phyloP scores from a whole-genome alignment of 2,113 vertebrate genomes.

The Dicaeum eximium region DNA sequence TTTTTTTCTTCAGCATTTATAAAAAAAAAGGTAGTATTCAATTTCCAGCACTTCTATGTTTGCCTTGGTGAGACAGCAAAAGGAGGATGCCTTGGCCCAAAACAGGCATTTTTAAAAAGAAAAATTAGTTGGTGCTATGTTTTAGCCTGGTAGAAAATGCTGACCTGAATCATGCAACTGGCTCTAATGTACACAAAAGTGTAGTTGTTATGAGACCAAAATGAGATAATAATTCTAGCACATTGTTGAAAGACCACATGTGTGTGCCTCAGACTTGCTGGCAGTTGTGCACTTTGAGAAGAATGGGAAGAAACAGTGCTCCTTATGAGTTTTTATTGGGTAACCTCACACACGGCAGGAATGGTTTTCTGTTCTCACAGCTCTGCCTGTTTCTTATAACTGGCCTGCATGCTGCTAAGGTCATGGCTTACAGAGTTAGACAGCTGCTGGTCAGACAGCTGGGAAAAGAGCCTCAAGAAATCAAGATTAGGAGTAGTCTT shows the following conservation, averaged over 20 bases:
- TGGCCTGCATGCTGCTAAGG: not conserved
- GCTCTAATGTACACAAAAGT: not conserved
- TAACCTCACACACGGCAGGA: not conserved
- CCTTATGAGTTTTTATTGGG: not conserved
- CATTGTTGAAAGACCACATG: not conserved
- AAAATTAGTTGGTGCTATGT: not conserved
- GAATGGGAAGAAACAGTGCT: not conserved
- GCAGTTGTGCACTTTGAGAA: not conserved
- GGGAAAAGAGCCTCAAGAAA: not conserved
- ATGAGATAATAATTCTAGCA: not conserved
- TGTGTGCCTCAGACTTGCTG: not conserved
- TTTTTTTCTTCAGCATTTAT: not conserved
- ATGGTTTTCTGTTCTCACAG: not conserved
- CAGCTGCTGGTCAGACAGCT: not conserved
- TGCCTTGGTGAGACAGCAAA: not conserved
- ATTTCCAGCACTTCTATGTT: not conserved
- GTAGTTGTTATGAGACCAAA: not conserved
- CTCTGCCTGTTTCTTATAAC: not conserved
- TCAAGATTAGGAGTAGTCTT: not conserved
- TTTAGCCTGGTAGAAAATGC: not conserved
- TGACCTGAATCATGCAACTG: not conserved
- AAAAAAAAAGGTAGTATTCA: not conserved
- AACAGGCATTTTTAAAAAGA: not conserved
- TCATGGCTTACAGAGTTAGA: not conserved
- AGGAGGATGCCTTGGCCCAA: not conserved